Percentiles rank a stretch among this genome's conserved stretches.
These are phyloP conservation scores for Spinus pinus DNA, from an alignment of 2,797 vertebrate genomes.

Conservation along the genomic window DNA sequence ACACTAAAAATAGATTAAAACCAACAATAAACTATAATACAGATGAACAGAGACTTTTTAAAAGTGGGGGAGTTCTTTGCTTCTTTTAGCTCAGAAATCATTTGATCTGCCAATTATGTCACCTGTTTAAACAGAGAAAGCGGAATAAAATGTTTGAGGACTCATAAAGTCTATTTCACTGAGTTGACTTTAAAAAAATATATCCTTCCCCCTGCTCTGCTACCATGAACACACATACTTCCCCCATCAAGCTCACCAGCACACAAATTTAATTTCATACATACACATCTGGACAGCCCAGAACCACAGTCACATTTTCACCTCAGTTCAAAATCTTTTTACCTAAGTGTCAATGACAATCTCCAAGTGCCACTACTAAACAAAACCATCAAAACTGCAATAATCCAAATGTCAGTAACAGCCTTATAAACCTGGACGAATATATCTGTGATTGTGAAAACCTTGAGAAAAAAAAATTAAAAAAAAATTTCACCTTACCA, in stretches of 20 bases:
- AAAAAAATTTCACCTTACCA: not conserved
- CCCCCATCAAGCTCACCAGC: not conserved
- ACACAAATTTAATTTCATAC: not conserved
- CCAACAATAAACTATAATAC: not conserved
- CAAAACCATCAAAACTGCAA: not conserved
- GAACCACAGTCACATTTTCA: not conserved
- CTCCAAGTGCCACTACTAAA: not conserved
- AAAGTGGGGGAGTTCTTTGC: not conserved
- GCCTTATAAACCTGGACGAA: not conserved
- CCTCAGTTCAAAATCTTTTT: not conserved
- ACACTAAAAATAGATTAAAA: not conserved
- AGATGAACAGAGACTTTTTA: not conserved
- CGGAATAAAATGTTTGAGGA: not conserved
- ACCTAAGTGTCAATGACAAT: not conserved
- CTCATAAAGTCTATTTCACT: not conserved
- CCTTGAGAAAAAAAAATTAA: not conserved
- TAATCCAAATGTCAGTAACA: not conserved
- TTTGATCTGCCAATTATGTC: not conserved
- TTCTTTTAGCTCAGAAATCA: not conserved
- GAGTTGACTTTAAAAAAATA: not conserved
- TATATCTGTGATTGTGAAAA: not conserved
- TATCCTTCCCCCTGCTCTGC: not conserved
- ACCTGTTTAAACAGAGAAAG: conserved; percentile 7
- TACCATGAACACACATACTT: not conserved
- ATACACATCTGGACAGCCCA: not conserved